Base-by-base conservation (phyloP, 2,888 invertebrate genomes). In the Muschampia staudingeri region DNA sequence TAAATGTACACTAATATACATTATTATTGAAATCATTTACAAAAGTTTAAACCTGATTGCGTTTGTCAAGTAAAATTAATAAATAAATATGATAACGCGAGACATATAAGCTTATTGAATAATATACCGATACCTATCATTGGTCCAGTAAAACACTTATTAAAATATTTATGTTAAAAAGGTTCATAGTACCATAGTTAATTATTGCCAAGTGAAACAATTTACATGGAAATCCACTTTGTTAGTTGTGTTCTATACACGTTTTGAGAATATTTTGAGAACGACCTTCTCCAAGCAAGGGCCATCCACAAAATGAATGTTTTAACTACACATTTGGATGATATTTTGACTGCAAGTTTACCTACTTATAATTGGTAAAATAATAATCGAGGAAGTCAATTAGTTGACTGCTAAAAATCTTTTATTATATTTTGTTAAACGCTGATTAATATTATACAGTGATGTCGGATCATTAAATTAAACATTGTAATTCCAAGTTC, bases 151-250 rank as follows among this genome's bases (percentile, higher is more conserved):
- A 12, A n/a, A 34, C 19, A 42, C 16, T 12, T 42, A 40, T 19
- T 70, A 7, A 19, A 5, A 70, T n/a, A 42, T 5, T 42, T 37
- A 70, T 42, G 19, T 19, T 42, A 70, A 42, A 69, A 69, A 16
- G n/a, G 16, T 42, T 70, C 37, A 37, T 42, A 42, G 40, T 70
- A 42, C n/a, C 42, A 42, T 19, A 9, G 14, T 19, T 42, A 42
- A 71, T 11, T 19, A 42, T 11, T n/a, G 0, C 12, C n/a, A n/a
- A 30, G 30, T 70, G 12, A 42, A 70, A 34, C 7, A n/a, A 52
- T 73, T 73, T 52, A 73, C 52, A 52, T 73, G 34, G 52, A 73
- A 73, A 73, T 34, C 73, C 52, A 52, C 52, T 73, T 73, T 52
- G n/a, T 34, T 14, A 34, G 34, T 34, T 73, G 34, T 52, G 9